A percentile compares a stretch with the other conserved stretches of the same genome.
Evolutionary conservation across 2,888 invertebrate genomes (phyloP).

Genomic region (Galerucella nymphaeae): DNA sequence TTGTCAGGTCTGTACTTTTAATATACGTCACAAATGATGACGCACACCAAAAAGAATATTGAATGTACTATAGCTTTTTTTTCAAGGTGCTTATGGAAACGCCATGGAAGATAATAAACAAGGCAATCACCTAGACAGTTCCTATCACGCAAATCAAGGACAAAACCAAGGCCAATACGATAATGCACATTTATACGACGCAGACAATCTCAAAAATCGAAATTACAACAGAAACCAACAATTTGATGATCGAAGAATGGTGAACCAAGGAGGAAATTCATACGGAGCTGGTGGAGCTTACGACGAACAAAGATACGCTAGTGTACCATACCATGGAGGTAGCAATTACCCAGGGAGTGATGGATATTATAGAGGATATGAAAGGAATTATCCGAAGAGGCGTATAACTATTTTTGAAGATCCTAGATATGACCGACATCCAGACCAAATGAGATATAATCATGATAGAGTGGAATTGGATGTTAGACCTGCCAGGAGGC

Average conservation of each 20-base stretch:
- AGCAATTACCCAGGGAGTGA: conserved; percentile 27
- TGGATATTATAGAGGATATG: conserved; percentile 1
- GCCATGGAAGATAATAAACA: conserved; percentile 51
- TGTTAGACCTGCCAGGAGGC: conserved; percentile 47
- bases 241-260: conserved; percentile 54
- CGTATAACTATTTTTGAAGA: conserved; percentile 63
- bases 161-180: conserved; percentile 57
- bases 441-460: conserved; percentile 42
- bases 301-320: conserved; percentile 48
- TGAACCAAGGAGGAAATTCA: conserved; percentile 48
- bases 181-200: conserved; percentile 55
- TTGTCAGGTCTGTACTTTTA: too few species aligned
- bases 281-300: conserved; percentile 50
- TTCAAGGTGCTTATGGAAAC: conserved; percentile 53
- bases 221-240: conserved; percentile 58
- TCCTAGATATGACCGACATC: conserved; percentile 49
- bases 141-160: conserved; percentile 54
- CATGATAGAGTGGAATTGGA: conserved; percentile 55
- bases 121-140: conserved; percentile 54
- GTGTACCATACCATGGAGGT: conserved; percentile 37
- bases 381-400: conserved; percentile 43
- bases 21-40: too few species aligned
- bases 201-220: conserved; percentile 54
- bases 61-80: too few species aligned
- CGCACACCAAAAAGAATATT: too few species aligned